Evolutionary conservation across 2,113 vertebrate genomes (phyloP).

Genomic region (Prochilodus magdalenae): DNA sequence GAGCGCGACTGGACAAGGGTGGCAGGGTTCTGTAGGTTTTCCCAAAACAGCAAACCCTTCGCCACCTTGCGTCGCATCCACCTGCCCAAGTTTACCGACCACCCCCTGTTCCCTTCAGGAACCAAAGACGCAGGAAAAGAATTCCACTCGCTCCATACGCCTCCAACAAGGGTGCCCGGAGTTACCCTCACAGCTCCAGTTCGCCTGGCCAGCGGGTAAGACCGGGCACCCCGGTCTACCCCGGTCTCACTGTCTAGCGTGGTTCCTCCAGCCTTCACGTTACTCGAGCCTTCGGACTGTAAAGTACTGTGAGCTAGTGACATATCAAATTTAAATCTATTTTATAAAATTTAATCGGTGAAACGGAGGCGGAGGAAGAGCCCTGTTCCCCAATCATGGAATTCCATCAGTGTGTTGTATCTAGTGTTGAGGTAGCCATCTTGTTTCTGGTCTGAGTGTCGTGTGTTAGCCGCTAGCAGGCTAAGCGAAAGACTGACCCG

Average conservation of each 20-base stretch:
- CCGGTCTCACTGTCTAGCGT: slow-evolving; percentile 40
- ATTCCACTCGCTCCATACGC: slow-evolving; percentile 51
- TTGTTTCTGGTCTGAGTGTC: slow-evolving; percentile 14
- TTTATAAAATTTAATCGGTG: slow-evolving; percentile 71
- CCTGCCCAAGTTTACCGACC: neutral
- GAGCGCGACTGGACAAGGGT: slow-evolving; percentile 55
- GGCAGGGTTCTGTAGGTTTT: no score
- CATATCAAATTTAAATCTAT: slow-evolving; percentile 78
- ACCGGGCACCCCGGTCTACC: slow-evolving; percentile 30
- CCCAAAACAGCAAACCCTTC: slow-evolving; percentile 69
- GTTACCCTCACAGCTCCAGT: no score
- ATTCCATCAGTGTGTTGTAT: slow-evolving; percentile 59
- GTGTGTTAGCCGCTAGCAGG: slow-evolving; percentile 13
- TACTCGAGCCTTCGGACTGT: slow-evolving; percentile 81
- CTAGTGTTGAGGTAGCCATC: slow-evolving; percentile 53
- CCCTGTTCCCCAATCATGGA: slow-evolving; percentile 62
- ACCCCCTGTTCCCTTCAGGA: slow-evolving; percentile 52
- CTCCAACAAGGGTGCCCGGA: no score
- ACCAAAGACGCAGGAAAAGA: slow-evolving; percentile 48
- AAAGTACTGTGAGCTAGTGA: slow-evolving; percentile 81
- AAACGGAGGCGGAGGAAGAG: slow-evolving; percentile 53
- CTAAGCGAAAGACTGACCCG: neutral
- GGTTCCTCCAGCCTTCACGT: slow-evolving; percentile 46
- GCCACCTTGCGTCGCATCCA: neutral
- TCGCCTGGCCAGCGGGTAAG: no score